Conservation (phyloP, 2,113 vertebrate species). For the Oncorhynchus clarkii region DNA sequence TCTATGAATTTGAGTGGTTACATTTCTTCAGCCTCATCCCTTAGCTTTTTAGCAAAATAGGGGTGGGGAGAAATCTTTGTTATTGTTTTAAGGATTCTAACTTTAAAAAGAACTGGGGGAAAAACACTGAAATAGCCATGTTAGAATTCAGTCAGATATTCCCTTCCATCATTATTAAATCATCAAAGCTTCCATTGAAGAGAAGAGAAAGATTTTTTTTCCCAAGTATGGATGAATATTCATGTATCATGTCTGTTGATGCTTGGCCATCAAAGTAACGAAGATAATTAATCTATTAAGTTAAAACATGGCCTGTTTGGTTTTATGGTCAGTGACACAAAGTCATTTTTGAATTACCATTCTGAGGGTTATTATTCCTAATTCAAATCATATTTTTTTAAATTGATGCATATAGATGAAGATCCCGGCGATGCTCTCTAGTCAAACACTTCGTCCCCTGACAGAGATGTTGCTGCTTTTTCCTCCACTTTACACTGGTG, state of each 20-base stretch:
- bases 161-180: slow-evolving; percentile 50
- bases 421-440: slow-evolving; percentile 33
- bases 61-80: too few relatives aligned
- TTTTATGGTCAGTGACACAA: slow-evolving; percentile 52
- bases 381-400: slow-evolving; percentile 57
- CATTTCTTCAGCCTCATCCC: too few relatives aligned
- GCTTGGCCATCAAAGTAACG: slow-evolving; percentile 48
- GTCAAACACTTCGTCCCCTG: slow-evolving; percentile 19
- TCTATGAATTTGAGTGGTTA: too few relatives aligned
- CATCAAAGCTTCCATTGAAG: slow-evolving; percentile 39
- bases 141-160: slow-evolving; percentile 14
- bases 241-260: slow-evolving; percentile 27
- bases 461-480: slow-evolving; percentile 16
- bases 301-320: slow-evolving; percentile 44
- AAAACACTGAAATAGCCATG: neutral
- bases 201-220: slow-evolving; percentile 29
- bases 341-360: slow-evolving; percentile 35
- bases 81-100: too few relatives aligned
- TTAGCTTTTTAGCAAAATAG: too few relatives aligned
- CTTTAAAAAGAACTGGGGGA: neutral
- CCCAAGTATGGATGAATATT: slow-evolving; percentile 48
- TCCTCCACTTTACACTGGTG: neutral
- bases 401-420: slow-evolving; percentile 64
- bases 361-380: slow-evolving; percentile 54
- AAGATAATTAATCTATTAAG: slow-evolving; percentile 58